Conservation (phyloP, 2,888 invertebrate species). For the Furcula furcula region DNA sequence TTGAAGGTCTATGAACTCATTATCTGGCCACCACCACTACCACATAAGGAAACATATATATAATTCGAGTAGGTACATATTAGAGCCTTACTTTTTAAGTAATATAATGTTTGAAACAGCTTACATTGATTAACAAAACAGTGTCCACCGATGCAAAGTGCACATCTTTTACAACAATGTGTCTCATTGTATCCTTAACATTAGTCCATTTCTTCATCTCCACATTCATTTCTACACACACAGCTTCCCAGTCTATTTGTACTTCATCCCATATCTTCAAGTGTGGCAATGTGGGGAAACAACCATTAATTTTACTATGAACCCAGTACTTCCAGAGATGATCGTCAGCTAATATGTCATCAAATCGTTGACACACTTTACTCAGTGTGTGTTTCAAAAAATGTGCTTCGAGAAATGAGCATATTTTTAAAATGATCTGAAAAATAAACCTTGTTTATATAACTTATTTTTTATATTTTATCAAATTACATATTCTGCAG, state of each 20-base stretch:
- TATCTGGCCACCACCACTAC: too few relatives aligned
- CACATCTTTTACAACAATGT: constrained; percentile 73
- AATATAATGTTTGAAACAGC: too few relatives aligned
- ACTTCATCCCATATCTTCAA: constrained; percentile 58
- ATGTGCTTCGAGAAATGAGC: constrained; percentile 80
- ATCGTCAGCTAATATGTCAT: constrained; percentile 79
- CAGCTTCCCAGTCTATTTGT: constrained; percentile 76
- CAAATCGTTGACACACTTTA: constrained; percentile 79
- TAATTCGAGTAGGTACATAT: too few relatives aligned
- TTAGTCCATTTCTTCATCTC: constrained; percentile 80
- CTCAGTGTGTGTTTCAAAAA: constrained; percentile 77
- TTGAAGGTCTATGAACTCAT: too few relatives aligned
- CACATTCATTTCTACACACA: constrained; percentile 83
- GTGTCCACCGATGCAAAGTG: constrained; percentile 83
- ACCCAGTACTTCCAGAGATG: constrained; percentile 81
- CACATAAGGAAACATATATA: too few relatives aligned
- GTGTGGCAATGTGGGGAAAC: constrained; percentile 62
- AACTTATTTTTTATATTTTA: too few relatives aligned
- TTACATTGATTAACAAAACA: constrained; percentile 79
- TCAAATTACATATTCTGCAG: too few relatives aligned
- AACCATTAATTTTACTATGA: constrained; percentile 60
- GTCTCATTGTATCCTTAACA: constrained; percentile 63
- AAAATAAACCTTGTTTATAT: too few relatives aligned
- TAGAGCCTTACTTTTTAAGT: too few relatives aligned
- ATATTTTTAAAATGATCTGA: constrained; percentile 83